Conservation (phyloP, 2,888 invertebrate species). For the Drosophila neonasuta region DNA sequence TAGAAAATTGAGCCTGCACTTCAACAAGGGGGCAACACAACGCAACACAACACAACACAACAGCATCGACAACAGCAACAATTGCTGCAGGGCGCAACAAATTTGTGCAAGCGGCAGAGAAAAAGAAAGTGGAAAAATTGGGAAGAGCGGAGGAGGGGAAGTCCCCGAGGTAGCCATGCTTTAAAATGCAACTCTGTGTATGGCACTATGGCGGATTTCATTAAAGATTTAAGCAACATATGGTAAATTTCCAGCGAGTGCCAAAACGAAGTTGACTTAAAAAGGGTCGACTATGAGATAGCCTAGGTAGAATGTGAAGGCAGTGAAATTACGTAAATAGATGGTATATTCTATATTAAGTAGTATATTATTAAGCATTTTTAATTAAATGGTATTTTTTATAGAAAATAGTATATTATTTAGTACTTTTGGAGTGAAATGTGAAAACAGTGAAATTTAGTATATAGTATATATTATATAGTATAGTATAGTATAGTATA, state of each 20-base stretch:
- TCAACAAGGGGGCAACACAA: conserved; percentile 25
- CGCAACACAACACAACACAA: background rate
- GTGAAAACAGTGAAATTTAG: too few relatives aligned
- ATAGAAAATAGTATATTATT: too few relatives aligned
- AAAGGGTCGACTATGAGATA: background rate
- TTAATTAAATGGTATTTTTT: too few relatives aligned
- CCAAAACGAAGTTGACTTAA: conserved; percentile 1
- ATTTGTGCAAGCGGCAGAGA: background rate
- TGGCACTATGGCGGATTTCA: conserved; percentile 69
- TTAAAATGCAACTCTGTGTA: conserved; percentile 72
- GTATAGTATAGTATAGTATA: too few relatives aligned
- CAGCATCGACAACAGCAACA: conserved; percentile 26
- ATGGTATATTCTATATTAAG: too few relatives aligned
- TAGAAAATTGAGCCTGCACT: conserved; percentile 72
- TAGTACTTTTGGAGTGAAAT: too few relatives aligned
- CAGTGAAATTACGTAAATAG: too few relatives aligned
- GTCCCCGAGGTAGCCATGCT: conserved; percentile 44
- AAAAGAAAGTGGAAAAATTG: background rate
- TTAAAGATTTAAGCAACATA: conserved; percentile 76
- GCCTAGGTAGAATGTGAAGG: background rate
- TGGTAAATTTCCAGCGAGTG: conserved; percentile 65
- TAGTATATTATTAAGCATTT: too few relatives aligned
- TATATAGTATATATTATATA: too few relatives aligned
- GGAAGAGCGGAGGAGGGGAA: background rate
- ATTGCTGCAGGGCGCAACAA: conserved; percentile 11